Evolutionary conservation across 2,113 vertebrate species (phyloP).

Genomic region (Coptodon bakossiorum): DNA sequence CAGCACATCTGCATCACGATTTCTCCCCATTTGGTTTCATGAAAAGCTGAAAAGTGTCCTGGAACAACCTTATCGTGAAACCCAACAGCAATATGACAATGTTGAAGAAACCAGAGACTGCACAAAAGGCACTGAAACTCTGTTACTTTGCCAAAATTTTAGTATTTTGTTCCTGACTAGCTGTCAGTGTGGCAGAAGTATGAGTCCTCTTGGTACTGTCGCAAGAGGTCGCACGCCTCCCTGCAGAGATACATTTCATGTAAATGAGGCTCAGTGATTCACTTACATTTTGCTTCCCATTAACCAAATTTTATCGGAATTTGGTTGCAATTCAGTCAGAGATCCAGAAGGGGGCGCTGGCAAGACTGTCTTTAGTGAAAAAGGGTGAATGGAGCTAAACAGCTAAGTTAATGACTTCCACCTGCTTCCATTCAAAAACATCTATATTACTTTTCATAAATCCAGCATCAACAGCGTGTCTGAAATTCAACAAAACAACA

Average conservation of each 20-base stretch:
- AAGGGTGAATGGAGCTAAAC: neutral
- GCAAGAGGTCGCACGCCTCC: neutral
- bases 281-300: neutral
- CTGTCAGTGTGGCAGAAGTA: neutral
- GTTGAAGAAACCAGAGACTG: neutral
- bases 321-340: neutral
- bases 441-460: neutral
- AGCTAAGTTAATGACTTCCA: neutral
- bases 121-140: neutral
- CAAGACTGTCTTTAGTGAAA: neutral
- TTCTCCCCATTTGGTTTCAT: neutral
- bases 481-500: neutral
- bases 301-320: neutral
- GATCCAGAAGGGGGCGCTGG: neutral
- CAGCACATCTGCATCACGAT: neutral
- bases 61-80: neutral
- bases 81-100: neutral
- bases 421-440: neutral
- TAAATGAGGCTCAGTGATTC: neutral
- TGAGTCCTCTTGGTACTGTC: neutral
- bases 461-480: neutral
- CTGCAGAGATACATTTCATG: rapidly evolving
- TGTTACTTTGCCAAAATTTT: neutral
- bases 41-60: neutral
- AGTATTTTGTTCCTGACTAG: neutral